Conservation (phyloP, 2,888 invertebrate species). For the Aquatica leii region DNA sequence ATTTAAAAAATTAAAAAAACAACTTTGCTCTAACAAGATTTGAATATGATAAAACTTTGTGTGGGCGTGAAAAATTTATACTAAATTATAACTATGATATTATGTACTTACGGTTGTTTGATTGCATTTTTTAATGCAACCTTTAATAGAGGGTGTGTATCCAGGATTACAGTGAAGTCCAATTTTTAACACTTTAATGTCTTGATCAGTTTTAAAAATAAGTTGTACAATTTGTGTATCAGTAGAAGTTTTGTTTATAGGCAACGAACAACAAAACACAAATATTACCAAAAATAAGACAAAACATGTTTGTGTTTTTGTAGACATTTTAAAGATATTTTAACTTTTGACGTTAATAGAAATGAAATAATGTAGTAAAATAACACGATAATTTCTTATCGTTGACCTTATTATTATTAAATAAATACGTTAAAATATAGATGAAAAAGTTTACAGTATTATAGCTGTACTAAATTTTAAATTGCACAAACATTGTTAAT, state of each 20-base stretch:
- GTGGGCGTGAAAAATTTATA: too few relatives aligned
- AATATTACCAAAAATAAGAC: neutral
- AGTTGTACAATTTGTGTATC: neutral
- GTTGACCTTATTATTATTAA: neutral
- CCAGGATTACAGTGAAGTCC: constrained; percentile 10
- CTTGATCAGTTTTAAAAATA: neutral
- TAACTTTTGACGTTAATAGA: too few relatives aligned
- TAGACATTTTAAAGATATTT: neutral
- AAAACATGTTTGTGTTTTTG: neutral
- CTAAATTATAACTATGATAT: too few relatives aligned
- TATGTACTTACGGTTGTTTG: constrained; percentile 2
- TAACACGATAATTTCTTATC: neutral
- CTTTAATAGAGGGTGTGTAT: constrained; percentile 6
- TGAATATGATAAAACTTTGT: too few relatives aligned
- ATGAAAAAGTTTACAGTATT: too few relatives aligned
- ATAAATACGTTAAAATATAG: too few relatives aligned
- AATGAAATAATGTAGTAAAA: too few relatives aligned
- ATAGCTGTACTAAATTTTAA: too few relatives aligned
- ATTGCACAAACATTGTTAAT: too few relatives aligned
- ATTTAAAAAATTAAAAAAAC: too few relatives aligned
- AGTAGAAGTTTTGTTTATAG: neutral
- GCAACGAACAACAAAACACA: neutral
- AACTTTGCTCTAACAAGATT: too few relatives aligned
- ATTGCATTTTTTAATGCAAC: constrained; percentile 12
- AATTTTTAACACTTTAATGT: constrained; percentile 8